phyloP scores from a whole-genome alignment of 2,113 vertebrate species.

The Marmota monax region DNA sequence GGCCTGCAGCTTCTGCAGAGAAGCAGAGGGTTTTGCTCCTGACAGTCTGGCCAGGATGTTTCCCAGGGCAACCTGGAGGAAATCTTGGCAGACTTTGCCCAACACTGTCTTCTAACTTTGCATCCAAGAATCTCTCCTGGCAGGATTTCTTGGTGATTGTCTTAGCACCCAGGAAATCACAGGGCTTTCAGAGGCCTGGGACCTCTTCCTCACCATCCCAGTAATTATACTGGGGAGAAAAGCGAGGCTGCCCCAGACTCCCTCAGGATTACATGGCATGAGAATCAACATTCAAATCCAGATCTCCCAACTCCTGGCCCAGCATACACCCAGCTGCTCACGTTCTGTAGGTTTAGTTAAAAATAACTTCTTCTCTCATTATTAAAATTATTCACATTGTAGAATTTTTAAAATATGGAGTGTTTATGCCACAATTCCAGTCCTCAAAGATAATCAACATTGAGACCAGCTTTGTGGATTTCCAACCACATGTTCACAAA shows the following conservation, averaged over 20 bases:
- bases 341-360: neutral
- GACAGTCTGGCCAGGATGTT: neutral
- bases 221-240: neutral
- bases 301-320: neutral
- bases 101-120: neutral
- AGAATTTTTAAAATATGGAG: neutral
- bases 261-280: fast-evolving
- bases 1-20: neutral
- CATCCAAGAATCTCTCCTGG: neutral
- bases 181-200: neutral
- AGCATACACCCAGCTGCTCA: neutral
- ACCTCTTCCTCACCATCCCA: neutral
- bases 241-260: neutral
- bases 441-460: neutral
- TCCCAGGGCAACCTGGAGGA: neutral
- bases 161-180: neutral
- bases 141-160: neutral
- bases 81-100: neutral
- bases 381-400: neutral
- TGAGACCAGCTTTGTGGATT: neutral
- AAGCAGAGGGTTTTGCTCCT: neutral
- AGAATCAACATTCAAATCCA: neutral
- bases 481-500: neutral
- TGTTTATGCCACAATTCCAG: neutral
- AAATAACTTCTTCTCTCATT: neutral